Percentiles rank a stretch among this genome's conserved stretches.
phyloP scores from a whole-genome alignment of 2,113 vertebrate species.

The Dromaius novaehollandiae region DNA sequence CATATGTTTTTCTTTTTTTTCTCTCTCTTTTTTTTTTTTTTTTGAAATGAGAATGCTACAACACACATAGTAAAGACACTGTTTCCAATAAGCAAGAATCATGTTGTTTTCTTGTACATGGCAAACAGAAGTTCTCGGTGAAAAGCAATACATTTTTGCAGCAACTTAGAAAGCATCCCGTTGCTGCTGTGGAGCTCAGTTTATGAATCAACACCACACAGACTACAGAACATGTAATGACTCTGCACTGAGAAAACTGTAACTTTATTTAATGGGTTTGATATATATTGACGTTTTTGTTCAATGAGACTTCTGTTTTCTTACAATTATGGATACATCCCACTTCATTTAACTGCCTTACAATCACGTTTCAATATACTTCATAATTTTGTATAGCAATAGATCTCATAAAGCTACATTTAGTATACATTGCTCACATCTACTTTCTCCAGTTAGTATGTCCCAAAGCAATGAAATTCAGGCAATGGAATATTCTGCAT shows the following conservation, averaged over 20 bases:
- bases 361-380: not conserved
- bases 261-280: not conserved
- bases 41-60: not conserved
- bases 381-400: not conserved
- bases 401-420: not conserved
- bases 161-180: not conserved
- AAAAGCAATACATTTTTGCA: not conserved
- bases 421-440: not conserved
- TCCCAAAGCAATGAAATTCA: not conserved
- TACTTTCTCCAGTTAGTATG: not conserved
- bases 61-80: not conserved
- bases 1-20: not conserved
- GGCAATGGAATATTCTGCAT: not conserved
- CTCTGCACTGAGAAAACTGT: not conserved
- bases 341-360: not conserved
- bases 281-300: not conserved
- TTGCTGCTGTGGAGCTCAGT: not conserved
- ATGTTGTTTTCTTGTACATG: not conserved
- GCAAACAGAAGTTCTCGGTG: not conserved
- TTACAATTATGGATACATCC: not conserved
- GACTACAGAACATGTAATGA: accelerated
- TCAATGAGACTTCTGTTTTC: not conserved
- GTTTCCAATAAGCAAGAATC: not conserved
- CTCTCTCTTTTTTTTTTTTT: too few relatives aligned
- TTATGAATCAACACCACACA: not conserved